Base-by-base conservation (phyloP, 1,140 invertebrate genomes). In the Drosophila parabipectinata region DNA sequence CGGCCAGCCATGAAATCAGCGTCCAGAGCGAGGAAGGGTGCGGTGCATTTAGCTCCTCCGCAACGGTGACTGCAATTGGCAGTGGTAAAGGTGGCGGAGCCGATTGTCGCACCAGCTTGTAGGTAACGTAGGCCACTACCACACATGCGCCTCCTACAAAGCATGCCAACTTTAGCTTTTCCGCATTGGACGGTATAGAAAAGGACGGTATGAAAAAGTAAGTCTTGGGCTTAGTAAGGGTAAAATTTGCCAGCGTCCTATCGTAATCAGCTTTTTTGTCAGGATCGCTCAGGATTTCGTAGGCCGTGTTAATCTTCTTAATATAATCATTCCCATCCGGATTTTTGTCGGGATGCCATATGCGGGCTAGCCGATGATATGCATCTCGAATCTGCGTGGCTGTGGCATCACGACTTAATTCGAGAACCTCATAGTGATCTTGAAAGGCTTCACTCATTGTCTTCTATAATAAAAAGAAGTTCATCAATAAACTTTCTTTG, bases 261-360 rank as follows among this genome's bases (percentile, higher is more conserved):
- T 26, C 24, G 18, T 48, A 54, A 6, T 3, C 3, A n/a, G 0
- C 18, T 10, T 61, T 50, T 44, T 41, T 21, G 2, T 0, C 2
- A 9, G 12, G 28, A 34, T 72, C 24, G 0, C 7, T 21, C 10
- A 76, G 26, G 10, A 54, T 14, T 12, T 60, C 32, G 1, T 41
- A 41, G 39, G 72, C 59, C 1, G 0, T 12, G 6, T 0, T 12
- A 12, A 78, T 32, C 8, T 0, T 18, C n/a, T 28, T 26, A 6
- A 57, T 60, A 4, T 14, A 0, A 9, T 62, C 34, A 8, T 24
- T 3, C 47, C 60, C 53, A 0, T 4, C 3, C 1, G 7, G 39
- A 14, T 75, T 77, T 18, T 71, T 75, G 8, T 77, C 72, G 21
- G 75, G 72, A 50, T 77, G 75, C 2, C 7, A 45, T 21, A 8